These are phyloP conservation scores for Atherinosoma microstoma DNA, from an alignment of 2,797 vertebrate genomes.

Conservation along the genomic window DNA sequence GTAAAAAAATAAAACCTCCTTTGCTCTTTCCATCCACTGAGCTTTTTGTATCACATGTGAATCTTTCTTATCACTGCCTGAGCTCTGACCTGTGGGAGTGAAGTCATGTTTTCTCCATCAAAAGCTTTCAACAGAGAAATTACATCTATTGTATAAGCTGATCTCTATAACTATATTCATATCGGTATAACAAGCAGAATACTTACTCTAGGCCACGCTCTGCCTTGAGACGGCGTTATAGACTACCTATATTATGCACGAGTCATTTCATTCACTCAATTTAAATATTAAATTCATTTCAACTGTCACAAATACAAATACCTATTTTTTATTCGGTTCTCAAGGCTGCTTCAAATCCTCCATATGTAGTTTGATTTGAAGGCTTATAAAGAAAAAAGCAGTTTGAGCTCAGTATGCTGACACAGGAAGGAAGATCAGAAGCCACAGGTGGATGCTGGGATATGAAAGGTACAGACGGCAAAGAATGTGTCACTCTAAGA, in stretches of 20 bases:
- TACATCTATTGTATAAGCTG: background rate
- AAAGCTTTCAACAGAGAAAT: background rate
- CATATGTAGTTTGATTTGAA: background rate
- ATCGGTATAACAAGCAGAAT: background rate
- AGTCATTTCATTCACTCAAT: slow-evolving; percentile 33
- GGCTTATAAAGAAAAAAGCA: slow-evolving; percentile 11
- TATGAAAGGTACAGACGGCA: background rate
- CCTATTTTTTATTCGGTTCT: slow-evolving; percentile 13
- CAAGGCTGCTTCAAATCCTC: slow-evolving; percentile 31
- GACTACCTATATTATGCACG: background rate
- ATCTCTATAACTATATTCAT: background rate
- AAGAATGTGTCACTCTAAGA: background rate
- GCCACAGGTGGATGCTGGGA: slow-evolving; percentile 12
- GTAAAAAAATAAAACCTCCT: slow-evolving; percentile 28
- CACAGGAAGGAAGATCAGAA: background rate
- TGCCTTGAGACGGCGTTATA: background rate
- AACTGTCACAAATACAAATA: slow-evolving; percentile 24
- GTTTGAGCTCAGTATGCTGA: background rate
- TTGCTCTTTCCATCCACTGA: slow-evolving; percentile 10
- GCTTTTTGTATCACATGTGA: background rate
- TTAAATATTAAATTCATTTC: slow-evolving; percentile 23
- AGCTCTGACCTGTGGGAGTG: background rate
- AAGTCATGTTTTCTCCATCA: slow-evolving; percentile 2
- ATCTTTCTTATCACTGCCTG: background rate
- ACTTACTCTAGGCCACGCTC: slow-evolving; percentile 1